Conservation (phyloP, 2,113 vertebrate genomes). For the Leuciscus idus region DNA sequence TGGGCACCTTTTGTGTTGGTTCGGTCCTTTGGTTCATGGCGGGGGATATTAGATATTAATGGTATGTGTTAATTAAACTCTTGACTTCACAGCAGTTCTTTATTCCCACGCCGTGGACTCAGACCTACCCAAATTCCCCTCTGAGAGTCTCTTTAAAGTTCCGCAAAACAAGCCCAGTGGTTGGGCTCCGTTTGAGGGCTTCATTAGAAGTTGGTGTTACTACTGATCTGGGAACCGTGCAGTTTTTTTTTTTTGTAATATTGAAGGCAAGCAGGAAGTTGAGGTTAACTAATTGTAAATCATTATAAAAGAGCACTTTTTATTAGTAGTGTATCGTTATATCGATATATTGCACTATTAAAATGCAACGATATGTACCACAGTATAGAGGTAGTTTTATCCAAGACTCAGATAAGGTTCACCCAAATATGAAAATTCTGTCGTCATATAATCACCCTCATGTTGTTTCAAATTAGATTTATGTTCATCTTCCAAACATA, state of each 20-base stretch:
- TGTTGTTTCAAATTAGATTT: too few species aligned
- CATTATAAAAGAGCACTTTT: not conserved
- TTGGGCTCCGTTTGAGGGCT: slow-evolving; percentile 18
- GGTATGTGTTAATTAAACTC: slow-evolving; percentile 69
- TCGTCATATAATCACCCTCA: too few species aligned
- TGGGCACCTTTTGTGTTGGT: slow-evolving; percentile 35
- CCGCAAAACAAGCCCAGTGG: slow-evolving; percentile 43
- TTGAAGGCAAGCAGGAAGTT: not conserved
- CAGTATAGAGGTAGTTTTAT: too few species aligned
- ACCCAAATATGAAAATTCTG: too few species aligned
- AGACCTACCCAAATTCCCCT: slow-evolving; percentile 44
- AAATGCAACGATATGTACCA: too few species aligned
- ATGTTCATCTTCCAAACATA: too few species aligned
- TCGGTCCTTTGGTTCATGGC: slow-evolving; percentile 2
- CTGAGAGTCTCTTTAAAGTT: slow-evolving; percentile 44
- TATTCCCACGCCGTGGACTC: slow-evolving; percentile 62
- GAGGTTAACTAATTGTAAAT: not conserved
- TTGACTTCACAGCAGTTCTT: slow-evolving; percentile 55
- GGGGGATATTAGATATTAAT: slow-evolving; percentile 41
- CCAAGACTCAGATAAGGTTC: too few species aligned
- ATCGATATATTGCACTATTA: too few species aligned
- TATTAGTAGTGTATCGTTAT: not conserved
- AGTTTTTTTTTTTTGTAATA: not conserved
- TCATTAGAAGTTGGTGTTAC: slow-evolving; percentile 6
- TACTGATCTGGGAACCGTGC: slow-evolving; percentile 1